Base-by-base conservation (phyloP, 2,113 vertebrate genomes). In the Anhinga anhinga region DNA sequence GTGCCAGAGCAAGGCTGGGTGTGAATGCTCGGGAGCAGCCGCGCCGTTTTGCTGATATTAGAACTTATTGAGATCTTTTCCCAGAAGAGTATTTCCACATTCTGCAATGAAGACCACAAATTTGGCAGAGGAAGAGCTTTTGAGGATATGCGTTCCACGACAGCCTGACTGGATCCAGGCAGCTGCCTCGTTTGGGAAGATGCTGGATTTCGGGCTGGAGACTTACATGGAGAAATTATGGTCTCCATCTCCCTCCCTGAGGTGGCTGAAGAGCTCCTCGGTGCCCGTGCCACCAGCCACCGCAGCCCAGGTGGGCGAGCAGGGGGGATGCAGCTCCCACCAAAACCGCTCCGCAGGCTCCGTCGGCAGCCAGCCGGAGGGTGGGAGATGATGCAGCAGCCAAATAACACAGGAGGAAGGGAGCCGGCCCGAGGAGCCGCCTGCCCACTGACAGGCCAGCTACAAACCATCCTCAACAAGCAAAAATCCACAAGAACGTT, bases 361-460 rank as follows among this genome's bases (percentile, higher is more conserved):
- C 0, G 7, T 3, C 0, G 8, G 58, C 58, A 47, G 17, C 26
- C 21, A 53, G 56, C 23, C 0, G 1, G 30, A 50, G 19, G 16
- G 29, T 27, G 59, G 50, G 34, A 72, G 52, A 40, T 1, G 6
- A 47, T 6, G 15, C 0, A 0, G 12, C 2, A 6, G 36, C 11
- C 36, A 71, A 80, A 21, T 15, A 49, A 26, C 7, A 6, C 1
- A 22, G 69, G 20, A 62, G 49, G 23, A 59, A 36, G 25, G 11
- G 80, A 62, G 13, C 34, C 0, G 5, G 13, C 26, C 32, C 2
- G 1, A 49, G 38, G 25, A 71, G 29, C 45, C 1, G 2, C 32
- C 67, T 29, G 47, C 13, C 61, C 11, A 8, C 22, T 1, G 3
- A 34, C 7, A 1, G 19, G 32, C 59, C 32, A 61, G 53, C 40